These are phyloP conservation scores for Smittia sp. DNA, from an alignment of 2,888 invertebrate genomes.

Conservation along the genomic window DNA sequence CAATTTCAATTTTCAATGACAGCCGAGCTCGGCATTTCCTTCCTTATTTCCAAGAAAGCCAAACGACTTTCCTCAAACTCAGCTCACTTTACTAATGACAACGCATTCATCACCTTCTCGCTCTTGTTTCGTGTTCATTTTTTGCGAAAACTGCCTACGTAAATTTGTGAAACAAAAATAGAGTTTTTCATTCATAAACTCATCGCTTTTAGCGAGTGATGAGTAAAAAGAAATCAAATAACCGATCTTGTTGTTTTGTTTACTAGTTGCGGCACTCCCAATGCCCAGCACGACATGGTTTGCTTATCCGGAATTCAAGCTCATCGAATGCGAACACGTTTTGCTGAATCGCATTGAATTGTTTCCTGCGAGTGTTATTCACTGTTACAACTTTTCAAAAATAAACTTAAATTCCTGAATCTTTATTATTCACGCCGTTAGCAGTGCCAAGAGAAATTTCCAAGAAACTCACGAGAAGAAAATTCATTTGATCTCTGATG, in stretches of 20 bases:
- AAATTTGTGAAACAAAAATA: conserved; percentile 3
- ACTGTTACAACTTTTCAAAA: too few relatives aligned
- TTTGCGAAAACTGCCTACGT: conserved; percentile 9
- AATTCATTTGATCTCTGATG: not conserved
- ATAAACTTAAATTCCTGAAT: too few relatives aligned
- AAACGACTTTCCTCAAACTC: not conserved
- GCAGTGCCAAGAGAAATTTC: not conserved
- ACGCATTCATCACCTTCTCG: not conserved
- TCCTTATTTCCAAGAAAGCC: not conserved
- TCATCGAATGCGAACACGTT: too few relatives aligned
- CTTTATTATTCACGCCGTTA: too few relatives aligned
- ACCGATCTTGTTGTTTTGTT: conserved; percentile 4
- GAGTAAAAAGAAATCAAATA: not conserved
- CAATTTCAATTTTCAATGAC: not conserved
- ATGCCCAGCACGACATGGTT: not conserved
- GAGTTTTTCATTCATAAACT: conserved; percentile 20
- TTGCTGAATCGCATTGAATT: too few relatives aligned
- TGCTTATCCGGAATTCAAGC: not conserved
- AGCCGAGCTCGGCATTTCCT: not conserved
- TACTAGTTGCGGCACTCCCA: not conserved
- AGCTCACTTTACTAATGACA: conserved; percentile 1
- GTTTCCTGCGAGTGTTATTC: too few relatives aligned
- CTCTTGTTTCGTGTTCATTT: not conserved
- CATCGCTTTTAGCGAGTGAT: not conserved
- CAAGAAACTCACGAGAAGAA: not conserved